Percentiles rank a stretch among this genome's conserved stretches.
phyloP scores from a whole-genome alignment of 2,113 vertebrate genomes.

The Lepisosteus oculatus region DNA sequence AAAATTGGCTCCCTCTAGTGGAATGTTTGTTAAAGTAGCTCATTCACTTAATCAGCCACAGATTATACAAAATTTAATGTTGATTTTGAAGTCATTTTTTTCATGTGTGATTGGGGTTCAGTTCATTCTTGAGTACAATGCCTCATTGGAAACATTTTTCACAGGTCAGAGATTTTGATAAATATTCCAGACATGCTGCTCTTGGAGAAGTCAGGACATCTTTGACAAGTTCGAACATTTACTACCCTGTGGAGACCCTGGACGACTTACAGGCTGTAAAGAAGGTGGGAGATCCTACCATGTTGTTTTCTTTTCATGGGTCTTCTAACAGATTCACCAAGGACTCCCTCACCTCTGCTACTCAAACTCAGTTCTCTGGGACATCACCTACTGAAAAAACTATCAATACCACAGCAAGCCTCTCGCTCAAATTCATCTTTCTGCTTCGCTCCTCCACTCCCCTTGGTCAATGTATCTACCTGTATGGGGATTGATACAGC shows the following conservation, averaged over 20 bases:
- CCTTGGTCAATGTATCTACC: too few species aligned
- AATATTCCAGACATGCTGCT: conserved; percentile 59
- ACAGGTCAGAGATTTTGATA: conserved; percentile 69
- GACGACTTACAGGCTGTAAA: conserved; percentile 55
- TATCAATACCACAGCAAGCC: too few species aligned
- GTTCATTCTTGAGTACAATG: background rate
- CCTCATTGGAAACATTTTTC: background rate
- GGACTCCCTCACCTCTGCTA: too few species aligned
- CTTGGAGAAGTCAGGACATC: conserved; percentile 60
- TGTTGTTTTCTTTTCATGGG: background rate
- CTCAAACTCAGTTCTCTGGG: too few species aligned
- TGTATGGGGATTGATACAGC: too few species aligned
- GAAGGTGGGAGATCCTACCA: conserved; percentile 51
- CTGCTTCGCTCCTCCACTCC: too few species aligned
- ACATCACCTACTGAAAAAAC: too few species aligned
- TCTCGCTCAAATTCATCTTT: too few species aligned
- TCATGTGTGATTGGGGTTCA: too few species aligned
- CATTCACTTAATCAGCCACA: too few species aligned
- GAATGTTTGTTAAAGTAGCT: background rate
- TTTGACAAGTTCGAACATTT: conserved; percentile 50
- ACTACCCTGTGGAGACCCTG: conserved; percentile 54
- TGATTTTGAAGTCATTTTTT: too few species aligned
- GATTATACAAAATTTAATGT: too few species aligned
- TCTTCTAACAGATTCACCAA: background rate
- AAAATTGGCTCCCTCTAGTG: background rate